Conservation (phyloP, 2,888 invertebrate species). For the Achlya flavicornis region DNA sequence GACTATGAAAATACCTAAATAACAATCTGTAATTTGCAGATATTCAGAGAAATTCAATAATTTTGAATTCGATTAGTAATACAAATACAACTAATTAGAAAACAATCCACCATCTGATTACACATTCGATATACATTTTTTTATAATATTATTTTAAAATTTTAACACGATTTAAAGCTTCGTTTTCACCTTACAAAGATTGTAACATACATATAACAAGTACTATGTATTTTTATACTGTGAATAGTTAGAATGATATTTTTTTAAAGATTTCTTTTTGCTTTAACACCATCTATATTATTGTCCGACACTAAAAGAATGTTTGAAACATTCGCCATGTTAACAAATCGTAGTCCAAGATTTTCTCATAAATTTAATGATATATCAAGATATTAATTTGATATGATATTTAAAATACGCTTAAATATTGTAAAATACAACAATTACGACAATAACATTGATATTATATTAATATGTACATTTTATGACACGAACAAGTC, state of each 20-base stretch:
- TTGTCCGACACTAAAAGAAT: slow-evolving; percentile 75
- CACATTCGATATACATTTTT: slow-evolving; percentile 3
- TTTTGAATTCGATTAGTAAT: neutral
- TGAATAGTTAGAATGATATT: slow-evolving; percentile 26
- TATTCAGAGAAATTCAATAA: neutral
- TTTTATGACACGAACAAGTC: slow-evolving; percentile 69
- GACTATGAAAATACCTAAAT: too few relatives aligned
- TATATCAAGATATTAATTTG: slow-evolving; percentile 21
- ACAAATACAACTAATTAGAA: neutral
- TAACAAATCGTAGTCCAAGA: slow-evolving; percentile 18
- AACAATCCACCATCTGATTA: neutral
- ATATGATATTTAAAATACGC: slow-evolving; percentile 34
- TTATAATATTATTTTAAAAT: slow-evolving; percentile 46
- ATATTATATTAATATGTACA: slow-evolving; percentile 58
- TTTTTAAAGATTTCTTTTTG: slow-evolving; percentile 8
- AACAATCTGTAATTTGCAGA: neutral
- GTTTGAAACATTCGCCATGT: slow-evolving; percentile 61
- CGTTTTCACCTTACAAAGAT: slow-evolving; percentile 70
- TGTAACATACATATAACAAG: slow-evolving; percentile 51
- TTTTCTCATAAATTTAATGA: slow-evolving; percentile 8
- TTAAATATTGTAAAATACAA: slow-evolving; percentile 59
- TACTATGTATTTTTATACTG: slow-evolving; percentile 38
- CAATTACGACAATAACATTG: slow-evolving; percentile 66
- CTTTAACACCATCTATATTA: slow-evolving; percentile 63
- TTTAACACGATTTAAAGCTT: slow-evolving; percentile 81